Evolutionary conservation across 2,888 invertebrate species (phyloP).

Genomic region (Polyploca ridens): DNA sequence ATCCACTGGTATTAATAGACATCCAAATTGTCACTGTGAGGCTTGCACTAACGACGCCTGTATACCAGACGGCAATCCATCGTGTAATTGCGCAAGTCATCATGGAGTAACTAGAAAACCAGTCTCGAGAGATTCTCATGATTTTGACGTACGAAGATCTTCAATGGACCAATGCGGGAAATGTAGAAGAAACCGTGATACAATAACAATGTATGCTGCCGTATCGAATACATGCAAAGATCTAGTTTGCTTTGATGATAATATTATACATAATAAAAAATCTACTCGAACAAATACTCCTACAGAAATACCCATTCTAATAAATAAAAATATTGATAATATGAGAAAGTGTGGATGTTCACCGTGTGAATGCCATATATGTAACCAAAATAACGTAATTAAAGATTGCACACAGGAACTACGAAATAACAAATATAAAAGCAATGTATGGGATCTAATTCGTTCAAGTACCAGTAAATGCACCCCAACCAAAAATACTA

Average conservation of each 20-base stretch:
- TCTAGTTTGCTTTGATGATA: constrained; percentile 41
- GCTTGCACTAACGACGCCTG: constrained; percentile 51
- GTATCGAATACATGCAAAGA: constrained; percentile 51
- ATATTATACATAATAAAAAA: constrained; percentile 24
- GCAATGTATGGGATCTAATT: neutral
- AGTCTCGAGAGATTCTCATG: constrained; percentile 43
- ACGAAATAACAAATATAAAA: neutral
- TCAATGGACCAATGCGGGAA: constrained; percentile 20
- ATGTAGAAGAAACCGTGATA: constrained; percentile 26
- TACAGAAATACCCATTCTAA: constrained; percentile 8
- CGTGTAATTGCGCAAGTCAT: constrained; percentile 52
- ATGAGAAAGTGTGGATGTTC: constrained; percentile 34
- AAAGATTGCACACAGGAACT: neutral
- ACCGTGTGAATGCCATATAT: constrained; percentile 41
- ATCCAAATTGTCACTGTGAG: constrained; percentile 50
- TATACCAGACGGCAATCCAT: constrained; percentile 39
- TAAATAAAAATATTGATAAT: neutral
- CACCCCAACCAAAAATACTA: neutral
- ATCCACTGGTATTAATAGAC: constrained; percentile 49
- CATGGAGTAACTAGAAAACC: constrained; percentile 54
- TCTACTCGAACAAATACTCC: constrained; percentile 20
- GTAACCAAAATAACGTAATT: constrained; percentile 21
- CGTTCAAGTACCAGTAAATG: neutral
- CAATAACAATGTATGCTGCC: constrained; percentile 49
- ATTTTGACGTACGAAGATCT: constrained; percentile 56